These are phyloP conservation scores for Trichogramma pretiosum DNA, from an alignment of 1,140 invertebrate species.

Conservation along the genomic window DNA sequence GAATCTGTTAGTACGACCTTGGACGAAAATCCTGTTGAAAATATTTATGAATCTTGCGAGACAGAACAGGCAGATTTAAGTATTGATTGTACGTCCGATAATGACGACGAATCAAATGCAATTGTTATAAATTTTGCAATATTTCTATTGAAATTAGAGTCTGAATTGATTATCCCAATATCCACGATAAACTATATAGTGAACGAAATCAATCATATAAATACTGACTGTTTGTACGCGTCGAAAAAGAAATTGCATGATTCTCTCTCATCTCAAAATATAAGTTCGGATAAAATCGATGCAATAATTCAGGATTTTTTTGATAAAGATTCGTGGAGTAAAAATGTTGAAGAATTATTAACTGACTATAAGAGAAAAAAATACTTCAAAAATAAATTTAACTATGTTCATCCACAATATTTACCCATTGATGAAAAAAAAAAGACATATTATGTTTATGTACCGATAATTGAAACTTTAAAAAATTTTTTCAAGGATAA, in stretches of 20 bases:
- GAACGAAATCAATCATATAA: not conserved
- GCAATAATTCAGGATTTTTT: constrained; percentile 1
- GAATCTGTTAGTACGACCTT: not conserved
- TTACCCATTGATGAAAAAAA: constrained; percentile 11
- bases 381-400: constrained; percentile 23
- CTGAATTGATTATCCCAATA: constrained; percentile 1
- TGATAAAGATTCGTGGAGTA: constrained; percentile 3
- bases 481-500: constrained; percentile 22
- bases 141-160: constrained; percentile 5
- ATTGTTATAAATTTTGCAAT: not conserved
- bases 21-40: too few species aligned
- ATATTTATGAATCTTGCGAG: too few species aligned
- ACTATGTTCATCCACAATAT: constrained; percentile 17
- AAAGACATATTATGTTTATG: constrained; percentile 25
- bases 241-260: constrained; percentile 5
- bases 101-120: not conserved
- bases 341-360: constrained; percentile 1
- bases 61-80: not conserved
- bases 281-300: not conserved
- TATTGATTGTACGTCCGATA: not conserved
- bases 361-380: constrained; percentile 10
- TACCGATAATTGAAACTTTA: constrained; percentile 18
- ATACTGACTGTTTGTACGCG: not conserved
- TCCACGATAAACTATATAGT: constrained; percentile 3
- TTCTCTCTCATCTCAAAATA: not conserved